Evolutionary conservation across 2,888 invertebrate genomes (phyloP).

Genomic region (Melanargia galathea): DNA sequence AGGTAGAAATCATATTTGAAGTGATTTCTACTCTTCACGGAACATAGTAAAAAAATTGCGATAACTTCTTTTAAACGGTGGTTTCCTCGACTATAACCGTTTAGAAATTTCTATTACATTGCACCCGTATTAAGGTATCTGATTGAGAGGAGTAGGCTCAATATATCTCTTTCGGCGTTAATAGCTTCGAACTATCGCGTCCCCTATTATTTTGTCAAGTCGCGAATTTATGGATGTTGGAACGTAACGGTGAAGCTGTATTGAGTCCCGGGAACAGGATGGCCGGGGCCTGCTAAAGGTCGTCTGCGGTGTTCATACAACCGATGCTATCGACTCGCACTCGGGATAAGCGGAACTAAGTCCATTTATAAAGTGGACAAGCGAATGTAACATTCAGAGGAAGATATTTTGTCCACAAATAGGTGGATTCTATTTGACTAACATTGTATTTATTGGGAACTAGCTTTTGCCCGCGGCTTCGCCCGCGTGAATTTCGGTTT

Average conservation of each 20-base stretch:
- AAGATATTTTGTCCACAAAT: conserved; percentile 26
- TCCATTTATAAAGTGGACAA: conserved; percentile 42
- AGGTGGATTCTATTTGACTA: conserved; percentile 6
- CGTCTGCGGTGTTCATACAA: conserved; percentile 47
- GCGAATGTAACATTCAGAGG: conserved; percentile 38
- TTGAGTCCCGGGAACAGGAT: conserved; percentile 51
- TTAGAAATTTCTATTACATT: conserved; percentile 56
- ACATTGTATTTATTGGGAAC: conserved; percentile 2
- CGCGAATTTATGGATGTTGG: conserved; percentile 75
- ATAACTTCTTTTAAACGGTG: too few species aligned
- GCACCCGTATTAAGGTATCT: conserved; percentile 76
- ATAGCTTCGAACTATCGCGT: conserved; percentile 75
- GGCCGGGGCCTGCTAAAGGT: conserved; percentile 54
- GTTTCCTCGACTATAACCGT: conserved; percentile 22
- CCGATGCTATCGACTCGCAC: conserved; percentile 43
- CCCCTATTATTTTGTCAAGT: conserved; percentile 82
- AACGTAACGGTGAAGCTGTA: conserved; percentile 67
- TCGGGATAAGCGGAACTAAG: conserved; percentile 40
- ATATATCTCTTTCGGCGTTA: conserved; percentile 80
- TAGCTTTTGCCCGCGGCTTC: background rate
- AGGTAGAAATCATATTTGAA: too few species aligned
- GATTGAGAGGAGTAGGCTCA: conserved; percentile 75
- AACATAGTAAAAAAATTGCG: too few species aligned
- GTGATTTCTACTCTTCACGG: too few species aligned
- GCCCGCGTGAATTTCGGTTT: background rate